Base-by-base conservation (phyloP, 2,113 vertebrate species). In the Ptyas mucosa region DNA sequence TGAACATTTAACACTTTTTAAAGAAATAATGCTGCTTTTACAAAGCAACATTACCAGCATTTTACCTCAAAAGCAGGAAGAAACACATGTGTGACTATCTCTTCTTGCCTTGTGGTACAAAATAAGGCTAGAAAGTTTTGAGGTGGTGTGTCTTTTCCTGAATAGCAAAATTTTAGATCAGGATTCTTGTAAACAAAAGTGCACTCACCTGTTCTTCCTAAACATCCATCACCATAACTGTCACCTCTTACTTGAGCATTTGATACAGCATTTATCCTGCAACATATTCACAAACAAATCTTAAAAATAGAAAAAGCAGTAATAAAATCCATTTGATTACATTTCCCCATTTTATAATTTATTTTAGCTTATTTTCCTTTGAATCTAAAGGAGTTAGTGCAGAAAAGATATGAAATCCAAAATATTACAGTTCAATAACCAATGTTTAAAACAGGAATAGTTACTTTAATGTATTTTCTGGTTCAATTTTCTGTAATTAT, bases 181-280 rank as follows among this genome's bases (percentile, higher is more conserved):
- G 29, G 5, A 85, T 46, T 61, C 29, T 88, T 75, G 29, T 57
- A 8, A 81, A 53, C 15, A 53, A 18, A 23, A 64, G 29, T 6
- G 20, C 0, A 69, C 95, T 96, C 97, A 99, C 99, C 99, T 97
- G 98, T 99, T 94, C 98, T 97, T 94, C 99, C 98, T 55, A 99
- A 95, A 93, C 99, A 99, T 96, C 98, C 98, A 1, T 99, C 99
- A 64, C 98, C 98, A 85, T 99, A 99, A 53, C 98, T 97, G 96
- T 99, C 99, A 15, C 98, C 99, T 97, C 98, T 98, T 96, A 99
- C 98, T 95, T 99, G 99, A 9, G 98, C 98, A 18, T 99, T 99
- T 87, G 99, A 99, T 49, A 99, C 99, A 2, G 98, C 99, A 87
- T 99, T 99, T 96, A 99, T 99, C 98, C 99, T 99, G 94, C 9